Evolutionary conservation across 2,113 vertebrate genomes (phyloP), one percentile per base, ranked within the genome.

Genomic region (Turnix velox): DNA sequence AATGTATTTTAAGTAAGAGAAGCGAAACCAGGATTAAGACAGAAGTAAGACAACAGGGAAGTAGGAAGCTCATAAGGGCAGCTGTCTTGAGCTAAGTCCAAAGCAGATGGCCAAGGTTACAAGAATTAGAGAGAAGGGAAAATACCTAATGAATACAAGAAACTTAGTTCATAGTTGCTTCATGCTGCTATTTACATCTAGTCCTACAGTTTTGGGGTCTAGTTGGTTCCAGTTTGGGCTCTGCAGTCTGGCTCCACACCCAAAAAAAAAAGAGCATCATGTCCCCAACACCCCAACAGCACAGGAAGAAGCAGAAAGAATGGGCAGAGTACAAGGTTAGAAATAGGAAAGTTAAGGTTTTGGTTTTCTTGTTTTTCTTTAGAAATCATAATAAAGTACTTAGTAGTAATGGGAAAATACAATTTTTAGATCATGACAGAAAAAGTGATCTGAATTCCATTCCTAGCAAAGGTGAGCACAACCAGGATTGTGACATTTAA

Each of bases 21-120:
- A 88, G 45, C 42, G 68, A 96, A 93, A 91, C 52, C 16, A 63
- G 62, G 62, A 93, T 80, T 83, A 68, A 89, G 46, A 59, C 18
- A 73, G 14, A 80, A 63, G 11, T 20, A 35, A 78, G n/a, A 65
- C 1, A 3, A 43, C 27, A 40, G 31, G 49, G 25, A 90, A 72
- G 20, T 25, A 79, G 72, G 55, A 91, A 46, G 7, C 49, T 62
- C 18, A 0, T 40, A 57, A 82, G 30, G 24, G 45, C 55, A 88
- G 59, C 42, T 88, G 62, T 62, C 63, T 79, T 74, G 22, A 78
- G n/a, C 57, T 62, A 63, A 80, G 49, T 30, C 40, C 43, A 67
- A 35, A 24, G 62, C 81, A 89, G 82, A 83, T 79, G 73, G 61
- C 39, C n/a, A 86, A 58, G 35, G 39, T 35, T 88, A 88, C n/a